A percentile compares a stretch with the other conserved stretches of the same genome.
phyloP scores from a whole-genome alignment of 2,888 invertebrate species.

The Toxonevra muliebris region DNA sequence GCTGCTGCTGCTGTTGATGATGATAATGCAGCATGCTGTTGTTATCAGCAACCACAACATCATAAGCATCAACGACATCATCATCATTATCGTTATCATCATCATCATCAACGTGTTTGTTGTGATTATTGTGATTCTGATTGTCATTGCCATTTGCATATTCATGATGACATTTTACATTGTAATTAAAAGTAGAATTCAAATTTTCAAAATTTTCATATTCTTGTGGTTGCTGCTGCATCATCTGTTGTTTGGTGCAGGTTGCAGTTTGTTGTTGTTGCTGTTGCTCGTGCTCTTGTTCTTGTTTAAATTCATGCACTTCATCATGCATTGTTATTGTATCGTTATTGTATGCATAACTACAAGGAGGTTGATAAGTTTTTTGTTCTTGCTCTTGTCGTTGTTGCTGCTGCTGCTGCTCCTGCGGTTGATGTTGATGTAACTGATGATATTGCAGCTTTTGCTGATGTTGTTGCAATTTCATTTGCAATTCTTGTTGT shows the following conservation, averaged over 20 bases:
- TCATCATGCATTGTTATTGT: too few species aligned
- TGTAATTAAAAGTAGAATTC: conserved; percentile 41
- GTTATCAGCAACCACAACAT: conserved; percentile 28
- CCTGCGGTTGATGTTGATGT: conserved; percentile 37
- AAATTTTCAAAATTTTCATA: conserved; percentile 45
- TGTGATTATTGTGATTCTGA: conserved; percentile 23
- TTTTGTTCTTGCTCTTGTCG: conserved; percentile 10
- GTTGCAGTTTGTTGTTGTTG: conserved; percentile 59
- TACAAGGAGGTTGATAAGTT: conserved; percentile 29
- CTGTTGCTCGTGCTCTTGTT: conserved; percentile 41
- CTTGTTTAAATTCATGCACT: conserved; percentile 25
- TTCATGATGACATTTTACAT: conserved; percentile 44
- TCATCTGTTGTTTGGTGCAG: conserved; percentile 62
- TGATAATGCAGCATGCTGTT: conserved; percentile 27
- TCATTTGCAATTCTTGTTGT: conserved; percentile 54
- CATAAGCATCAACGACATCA: conserved; percentile 34
- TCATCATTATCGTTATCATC: conserved; percentile 38
- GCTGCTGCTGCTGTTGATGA: conserved; percentile 26
- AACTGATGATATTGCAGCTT: conserved; percentile 43
- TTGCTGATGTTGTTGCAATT: conserved; percentile 63
- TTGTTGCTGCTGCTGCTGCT: conserved; percentile 26
- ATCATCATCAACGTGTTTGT: conserved; percentile 31
- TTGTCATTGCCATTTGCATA: conserved; percentile 29
- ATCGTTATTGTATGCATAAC: background rate
- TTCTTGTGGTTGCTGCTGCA: conserved; percentile 42